Evolutionary conservation across 2,888 invertebrate genomes (phyloP), one percentile per base, ranked within the genome.

Genomic region (Chrysolina oricalcia): DNA sequence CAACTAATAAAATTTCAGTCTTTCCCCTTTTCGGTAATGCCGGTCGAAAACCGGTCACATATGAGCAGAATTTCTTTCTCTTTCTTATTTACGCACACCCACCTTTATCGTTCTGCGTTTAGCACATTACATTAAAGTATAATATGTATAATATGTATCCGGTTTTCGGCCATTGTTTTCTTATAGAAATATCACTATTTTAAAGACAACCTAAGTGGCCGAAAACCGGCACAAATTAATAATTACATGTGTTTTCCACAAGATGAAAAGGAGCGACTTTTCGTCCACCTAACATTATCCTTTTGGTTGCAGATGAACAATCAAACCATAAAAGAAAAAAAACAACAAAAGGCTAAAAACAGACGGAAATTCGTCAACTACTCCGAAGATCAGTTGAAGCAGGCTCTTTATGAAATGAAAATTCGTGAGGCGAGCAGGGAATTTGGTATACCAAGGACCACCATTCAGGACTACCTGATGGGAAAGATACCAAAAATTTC

Each of bases 401-500:
- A 48, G 17, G 48, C 48, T 15, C 48, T 48, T 8, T 48, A 48
- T 48, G 48, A 48, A 48, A 48, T 48, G 48, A 48, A 48, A 48
- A 48, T 48, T 48, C 48, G n/a, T n/a, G n/a, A n/a, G 15, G n/a
- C 15, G 48, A 67, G 67, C 43, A 48, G 67, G 19, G 19, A 23
- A n/a, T 63, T 73, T 70, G 71, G 71, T 27, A 72, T 77, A 41
- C 76, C 76, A 19, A 72, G 59, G 40, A 72, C 72, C 10, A 78
- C 78, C 15, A n/a, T 78, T 35, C 72, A 71, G 40, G 78, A 79
- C 73, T 23, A 48, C 48, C 48, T 48, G 48, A 48, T 43, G 40
- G 78, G 76, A 43, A 80, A 70, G 78, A 75, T 75, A 67, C 67
- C 80, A 43, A 48, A 48, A 48, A 48, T 48, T 15, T 48, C 48